A percentile compares a stretch with the other conserved stretches of the same genome.
Conservation (phyloP, 2,888 invertebrate species). For the Petrophora chlorosata region DNA sequence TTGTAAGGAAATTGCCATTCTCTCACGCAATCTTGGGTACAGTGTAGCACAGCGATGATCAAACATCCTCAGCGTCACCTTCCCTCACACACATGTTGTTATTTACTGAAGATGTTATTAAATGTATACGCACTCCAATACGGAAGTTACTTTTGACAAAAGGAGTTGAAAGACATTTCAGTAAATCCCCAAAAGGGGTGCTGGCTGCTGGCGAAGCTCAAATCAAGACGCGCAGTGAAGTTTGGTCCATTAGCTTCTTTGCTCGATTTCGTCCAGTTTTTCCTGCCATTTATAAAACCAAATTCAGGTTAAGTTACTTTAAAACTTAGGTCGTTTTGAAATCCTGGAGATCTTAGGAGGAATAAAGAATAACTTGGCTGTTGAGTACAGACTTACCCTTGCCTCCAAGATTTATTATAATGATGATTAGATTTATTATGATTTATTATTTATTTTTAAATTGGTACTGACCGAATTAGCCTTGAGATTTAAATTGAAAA, state of each 20-base stretch:
- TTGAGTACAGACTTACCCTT: background rate
- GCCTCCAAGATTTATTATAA: background rate
- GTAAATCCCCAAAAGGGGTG: constrained; percentile 15
- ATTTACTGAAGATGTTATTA: constrained; percentile 15
- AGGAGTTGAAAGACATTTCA: constrained; percentile 14
- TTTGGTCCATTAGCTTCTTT: background rate
- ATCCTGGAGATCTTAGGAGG: background rate
- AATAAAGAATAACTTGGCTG: background rate
- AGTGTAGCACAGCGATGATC: constrained; percentile 16
- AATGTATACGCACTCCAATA: constrained; percentile 12
- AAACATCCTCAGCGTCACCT: constrained; percentile 7
- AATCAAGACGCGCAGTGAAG: constrained; percentile 1
- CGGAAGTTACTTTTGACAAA: constrained; percentile 3
- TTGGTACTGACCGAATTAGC: too few relatives aligned
- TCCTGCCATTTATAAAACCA: background rate
- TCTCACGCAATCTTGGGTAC: constrained; percentile 24
- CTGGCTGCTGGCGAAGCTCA: background rate
- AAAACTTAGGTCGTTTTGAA: background rate
- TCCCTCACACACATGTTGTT: constrained; percentile 3
- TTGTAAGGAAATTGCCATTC: constrained; percentile 35
- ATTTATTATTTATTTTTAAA: too few relatives aligned
- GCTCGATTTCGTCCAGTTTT: background rate
- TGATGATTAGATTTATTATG: too few relatives aligned
- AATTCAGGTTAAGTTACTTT: background rate
- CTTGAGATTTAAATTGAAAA: too few relatives aligned